Conservation (phyloP, 1,140 invertebrate genomes). For the Helicoverpa zea region DNA sequence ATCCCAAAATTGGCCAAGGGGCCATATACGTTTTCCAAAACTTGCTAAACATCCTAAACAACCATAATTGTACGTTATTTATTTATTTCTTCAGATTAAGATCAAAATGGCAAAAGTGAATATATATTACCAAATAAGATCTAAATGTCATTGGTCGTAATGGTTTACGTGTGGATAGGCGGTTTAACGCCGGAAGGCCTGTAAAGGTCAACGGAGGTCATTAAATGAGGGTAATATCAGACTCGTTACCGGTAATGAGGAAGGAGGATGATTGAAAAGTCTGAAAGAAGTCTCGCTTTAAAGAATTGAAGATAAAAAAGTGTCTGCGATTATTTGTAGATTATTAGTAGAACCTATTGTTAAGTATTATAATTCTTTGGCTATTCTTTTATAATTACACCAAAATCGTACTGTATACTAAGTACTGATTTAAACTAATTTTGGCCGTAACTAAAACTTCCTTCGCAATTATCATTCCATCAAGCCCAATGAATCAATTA, state of each 20-base stretch:
- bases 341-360: too few relatives aligned
- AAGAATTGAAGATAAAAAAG: too few relatives aligned
- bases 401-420: too few relatives aligned
- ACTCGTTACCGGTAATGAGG: not conserved
- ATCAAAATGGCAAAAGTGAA: slow-evolving; percentile 26
- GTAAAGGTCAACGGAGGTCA: slow-evolving; percentile 15
- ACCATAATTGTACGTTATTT: not conserved
- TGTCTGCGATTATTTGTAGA: too few relatives aligned
- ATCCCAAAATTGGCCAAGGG: not conserved
- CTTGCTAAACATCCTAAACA: not conserved
- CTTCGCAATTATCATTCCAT: too few relatives aligned
- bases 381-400: too few relatives aligned
- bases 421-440: too few relatives aligned
- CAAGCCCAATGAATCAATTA: too few relatives aligned
- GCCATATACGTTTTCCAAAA: not conserved
- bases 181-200: not conserved
- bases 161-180: slow-evolving; percentile 18
- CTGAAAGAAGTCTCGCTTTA: too few relatives aligned
- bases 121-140: slow-evolving; percentile 19
- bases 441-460: too few relatives aligned
- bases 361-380: too few relatives aligned
- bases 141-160: slow-evolving; percentile 39
- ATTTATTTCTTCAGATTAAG: not conserved
- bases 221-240: not conserved
- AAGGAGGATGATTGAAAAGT: too few relatives aligned